Percentiles rank a stretch among this genome's conserved stretches.
These are phyloP conservation scores for Zaprionus ornatus DNA, from an alignment of 1,140 invertebrate species.

Conservation along the genomic window DNA sequence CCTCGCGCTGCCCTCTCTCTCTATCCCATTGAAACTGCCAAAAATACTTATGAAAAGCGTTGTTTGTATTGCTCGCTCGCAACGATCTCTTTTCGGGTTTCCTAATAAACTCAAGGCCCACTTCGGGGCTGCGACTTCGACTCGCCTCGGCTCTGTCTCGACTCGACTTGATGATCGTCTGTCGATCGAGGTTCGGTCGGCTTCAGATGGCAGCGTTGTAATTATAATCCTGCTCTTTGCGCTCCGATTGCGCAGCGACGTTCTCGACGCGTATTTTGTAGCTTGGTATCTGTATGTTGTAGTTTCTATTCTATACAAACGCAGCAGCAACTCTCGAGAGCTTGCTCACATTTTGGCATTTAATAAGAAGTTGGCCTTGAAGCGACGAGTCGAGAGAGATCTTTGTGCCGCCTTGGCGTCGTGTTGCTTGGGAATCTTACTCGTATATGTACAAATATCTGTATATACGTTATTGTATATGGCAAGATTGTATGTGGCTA, in stretches of 20 bases:
- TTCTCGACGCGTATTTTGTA: slow-evolving; percentile 23
- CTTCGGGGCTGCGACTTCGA: not conserved
- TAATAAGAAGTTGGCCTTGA: slow-evolving; percentile 80
- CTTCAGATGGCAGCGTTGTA: slow-evolving; percentile 28
- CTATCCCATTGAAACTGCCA: not conserved
- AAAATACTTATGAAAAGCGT: slow-evolving; percentile 4
- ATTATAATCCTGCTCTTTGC: slow-evolving; percentile 52
- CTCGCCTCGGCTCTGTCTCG: slow-evolving; percentile 6
- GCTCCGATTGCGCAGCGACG: not conserved
- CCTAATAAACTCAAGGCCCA: slow-evolving; percentile 11
- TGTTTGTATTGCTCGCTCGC: not conserved
- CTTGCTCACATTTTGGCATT: slow-evolving; percentile 73
- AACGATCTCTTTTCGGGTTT: slow-evolving; percentile 3
- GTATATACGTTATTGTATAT: too few species aligned
- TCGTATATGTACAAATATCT: not conserved
- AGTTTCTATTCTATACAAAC: slow-evolving; percentile 48
- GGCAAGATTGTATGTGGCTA: not conserved
- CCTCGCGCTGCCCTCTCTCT: not conserved
- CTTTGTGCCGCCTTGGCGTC: not conserved
- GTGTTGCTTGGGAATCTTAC: slow-evolving; percentile 25
- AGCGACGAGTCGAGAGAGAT: slow-evolving; percentile 53
- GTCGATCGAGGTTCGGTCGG: not conserved
- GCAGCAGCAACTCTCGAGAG: not conserved
- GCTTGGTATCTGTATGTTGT: slow-evolving; percentile 27
- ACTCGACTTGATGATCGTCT: not conserved